Evolutionary conservation across 92 coral and sea anemone species (phyloP).

Genomic region (Zoanthus gigantus): DNA sequence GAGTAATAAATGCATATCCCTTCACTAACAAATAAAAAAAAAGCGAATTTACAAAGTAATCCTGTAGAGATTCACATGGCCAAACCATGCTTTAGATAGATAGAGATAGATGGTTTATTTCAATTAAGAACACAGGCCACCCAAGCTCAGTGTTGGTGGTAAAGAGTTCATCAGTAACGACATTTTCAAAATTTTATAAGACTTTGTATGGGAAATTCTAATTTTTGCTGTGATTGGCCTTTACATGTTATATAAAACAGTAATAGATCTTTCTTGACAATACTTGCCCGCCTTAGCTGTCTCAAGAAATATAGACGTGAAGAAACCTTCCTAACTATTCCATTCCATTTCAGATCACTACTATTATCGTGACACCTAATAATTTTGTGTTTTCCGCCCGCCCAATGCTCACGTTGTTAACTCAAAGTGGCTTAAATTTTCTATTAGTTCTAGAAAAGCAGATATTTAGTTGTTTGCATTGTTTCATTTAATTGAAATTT

Average conservation of each 20-base stretch:
- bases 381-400: not conserved
- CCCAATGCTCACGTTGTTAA: not conserved
- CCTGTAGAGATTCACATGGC: no score
- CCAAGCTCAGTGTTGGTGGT: no score
- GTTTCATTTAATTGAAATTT: not conserved
- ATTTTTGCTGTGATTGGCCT: not conserved
- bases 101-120: no score
- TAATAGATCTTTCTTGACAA: not conserved
- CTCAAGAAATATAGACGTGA: not conserved
- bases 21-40: no score
- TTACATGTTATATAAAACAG: conserved; percentile 1
- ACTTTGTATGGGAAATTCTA: no score
- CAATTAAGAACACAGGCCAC: not conserved
- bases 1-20: no score
- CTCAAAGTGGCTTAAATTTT: not conserved
- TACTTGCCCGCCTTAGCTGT: conserved; percentile 3
- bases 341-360: not conserved
- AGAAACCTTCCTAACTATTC: conserved; percentile 4
- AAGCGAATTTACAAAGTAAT: no score
- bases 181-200: no score
- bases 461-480: conserved; percentile 7
- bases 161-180: no score
- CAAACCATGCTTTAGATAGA: no score
- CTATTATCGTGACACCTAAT: not conserved
- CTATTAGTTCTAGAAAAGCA: not conserved